phyloP scores from a whole-genome alignment of 2,113 vertebrate genomes.

The Caranx melampygus region DNA sequence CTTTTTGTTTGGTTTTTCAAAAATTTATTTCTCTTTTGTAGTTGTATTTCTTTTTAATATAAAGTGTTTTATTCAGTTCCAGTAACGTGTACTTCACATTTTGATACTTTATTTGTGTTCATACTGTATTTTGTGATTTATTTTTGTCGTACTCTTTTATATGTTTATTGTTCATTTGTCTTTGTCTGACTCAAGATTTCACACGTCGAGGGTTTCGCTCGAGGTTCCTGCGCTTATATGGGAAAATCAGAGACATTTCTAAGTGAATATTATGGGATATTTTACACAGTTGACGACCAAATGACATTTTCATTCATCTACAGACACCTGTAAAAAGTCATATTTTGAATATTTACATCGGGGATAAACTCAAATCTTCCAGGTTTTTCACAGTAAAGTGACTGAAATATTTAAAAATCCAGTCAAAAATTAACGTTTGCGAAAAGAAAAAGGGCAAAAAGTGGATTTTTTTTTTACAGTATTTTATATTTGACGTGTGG shows the following conservation, averaged over 20 bases:
- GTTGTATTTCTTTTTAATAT: constrained; percentile 57
- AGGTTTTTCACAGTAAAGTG: not conserved
- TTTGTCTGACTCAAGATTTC: constrained; percentile 15
- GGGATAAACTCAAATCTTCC: not conserved
- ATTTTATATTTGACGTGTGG: constrained; percentile 2
- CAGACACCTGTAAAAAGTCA: not conserved
- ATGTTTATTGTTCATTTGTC: constrained; percentile 52
- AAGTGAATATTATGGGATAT: constrained; percentile 11
- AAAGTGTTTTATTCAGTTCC: constrained; percentile 71
- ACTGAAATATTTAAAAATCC: constrained; percentile 1
- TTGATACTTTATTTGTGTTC: constrained; percentile 67
- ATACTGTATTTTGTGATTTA: constrained; percentile 57
- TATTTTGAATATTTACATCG: not conserved
- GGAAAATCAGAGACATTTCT: not conserved
- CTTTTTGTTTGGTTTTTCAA: constrained; percentile 48
- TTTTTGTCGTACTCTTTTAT: constrained; percentile 62
- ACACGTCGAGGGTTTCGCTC: not conserved
- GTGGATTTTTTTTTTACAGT: not conserved
- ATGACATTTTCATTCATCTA: not conserved
- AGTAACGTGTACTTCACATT: constrained; percentile 50
- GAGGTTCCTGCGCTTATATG: constrained; percentile 16
- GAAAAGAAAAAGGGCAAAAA: not conserved
- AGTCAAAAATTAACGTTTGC: not conserved
- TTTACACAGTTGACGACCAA: not conserved
- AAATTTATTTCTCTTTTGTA: constrained; percentile 55